Evolutionary conservation across 2,888 invertebrate species (phyloP).

Genomic region (Adelphocoris suturalis): DNA sequence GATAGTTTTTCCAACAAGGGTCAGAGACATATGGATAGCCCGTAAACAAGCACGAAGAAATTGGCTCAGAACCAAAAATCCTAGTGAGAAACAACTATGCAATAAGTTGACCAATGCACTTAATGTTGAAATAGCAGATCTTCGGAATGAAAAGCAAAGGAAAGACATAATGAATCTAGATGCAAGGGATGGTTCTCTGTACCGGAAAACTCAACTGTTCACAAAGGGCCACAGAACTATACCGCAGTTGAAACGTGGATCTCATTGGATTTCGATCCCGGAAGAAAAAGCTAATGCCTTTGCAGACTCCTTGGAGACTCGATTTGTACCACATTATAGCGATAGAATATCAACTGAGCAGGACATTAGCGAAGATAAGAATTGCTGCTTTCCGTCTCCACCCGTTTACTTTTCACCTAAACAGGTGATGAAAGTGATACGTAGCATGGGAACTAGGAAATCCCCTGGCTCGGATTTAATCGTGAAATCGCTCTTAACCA

Average conservation of each 20-base stretch:
- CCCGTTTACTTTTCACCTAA: no score
- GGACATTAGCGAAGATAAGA: no score
- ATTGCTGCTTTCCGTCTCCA: no score
- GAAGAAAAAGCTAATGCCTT: conserved; percentile 19
- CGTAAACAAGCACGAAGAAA: not conserved
- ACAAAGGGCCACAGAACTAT: conserved; percentile 12
- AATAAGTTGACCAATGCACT: conserved; percentile 25
- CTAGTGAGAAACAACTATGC: conserved; percentile 6
- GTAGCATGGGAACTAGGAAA: no score
- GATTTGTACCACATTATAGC: not conserved
- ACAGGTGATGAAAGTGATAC: no score
- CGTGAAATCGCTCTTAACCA: no score
- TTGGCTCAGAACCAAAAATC: conserved; percentile 27
- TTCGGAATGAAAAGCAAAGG: conserved; percentile 3
- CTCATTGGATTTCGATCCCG: not conserved
- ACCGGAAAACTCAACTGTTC: conserved; percentile 19
- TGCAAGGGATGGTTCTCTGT: conserved; percentile 19
- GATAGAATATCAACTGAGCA: not conserved
- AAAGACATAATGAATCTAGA: conserved; percentile 17
- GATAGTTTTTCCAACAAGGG: not conserved
- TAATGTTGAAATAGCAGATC: no score
- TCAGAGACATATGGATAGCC: conserved; percentile 36
- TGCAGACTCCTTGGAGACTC: not conserved
- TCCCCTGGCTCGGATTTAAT: no score
- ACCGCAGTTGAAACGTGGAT: not conserved